Evolutionary conservation across 2,797 vertebrate genomes (phyloP), one percentile per base, ranked within the genome.

Genomic region (Sebastes matsubarae): DNA sequence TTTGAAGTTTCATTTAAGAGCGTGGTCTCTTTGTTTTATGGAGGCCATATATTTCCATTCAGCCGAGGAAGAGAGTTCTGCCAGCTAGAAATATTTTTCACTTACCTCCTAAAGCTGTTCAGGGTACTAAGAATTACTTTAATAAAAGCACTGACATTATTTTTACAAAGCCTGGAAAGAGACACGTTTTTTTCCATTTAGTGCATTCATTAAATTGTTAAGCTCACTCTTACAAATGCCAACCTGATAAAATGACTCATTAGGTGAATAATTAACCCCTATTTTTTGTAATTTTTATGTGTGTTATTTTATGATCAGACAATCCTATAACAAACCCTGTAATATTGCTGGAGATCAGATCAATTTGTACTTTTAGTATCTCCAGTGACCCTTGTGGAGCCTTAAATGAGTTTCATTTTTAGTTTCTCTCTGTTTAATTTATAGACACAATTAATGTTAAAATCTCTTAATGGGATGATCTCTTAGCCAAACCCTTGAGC

Each of bases 31-130:
- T 72, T 55, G 22, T 54, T 75, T 75, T 9, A 68, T 42, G 52
- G 27, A 60, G n/a, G 38, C 16, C 24, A 46, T 68, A 66, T 38
- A 83, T 85, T 75, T 83, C 25, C 14, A 54, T 75, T 83, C 57
- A 75, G 34, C 66, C 27, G 8, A 70, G 55, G 22, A 68, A 54
- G 18, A 50, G 25, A 34, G n/a, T 46, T 60, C 32, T 74, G 36
- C 18, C 69, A 67, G 32, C 13, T n/a, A 11, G 58, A 66, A 65
- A 55, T 68, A 64, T 68, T 32, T 77, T 72, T 75, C 29, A 74
- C 25, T 63, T 64, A 61, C 25, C 18, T 65, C 63, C 50, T 82
- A 20, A 82, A 75, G 38, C 69, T 50, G 36, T 42, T 68, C 34
- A 20, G 12, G 50, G 38, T 14, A 8, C 27, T 57, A 27, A 54